Evolutionary conservation across 2,113 vertebrate species (phyloP), one percentile per base, ranked within the genome.

Genomic region (Corythaeola cristata): DNA sequence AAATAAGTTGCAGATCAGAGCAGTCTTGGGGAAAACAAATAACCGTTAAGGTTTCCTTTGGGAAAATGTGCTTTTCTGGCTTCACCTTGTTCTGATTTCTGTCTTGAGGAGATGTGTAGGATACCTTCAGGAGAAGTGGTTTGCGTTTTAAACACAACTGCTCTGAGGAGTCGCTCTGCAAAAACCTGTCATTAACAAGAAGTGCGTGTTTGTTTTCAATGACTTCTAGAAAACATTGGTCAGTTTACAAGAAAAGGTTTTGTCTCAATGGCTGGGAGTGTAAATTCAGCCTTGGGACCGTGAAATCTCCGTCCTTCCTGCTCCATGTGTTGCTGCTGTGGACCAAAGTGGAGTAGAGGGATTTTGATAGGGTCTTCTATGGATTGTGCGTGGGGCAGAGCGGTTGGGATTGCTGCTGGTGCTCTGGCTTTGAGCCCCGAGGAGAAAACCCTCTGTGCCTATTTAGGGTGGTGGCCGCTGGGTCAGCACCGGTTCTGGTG

Each of bases 261-360:
- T 47, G 44, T 71, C 56, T 78, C 60, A 71, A 10, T 35, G 64
- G 28, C 39, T 58, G 53, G 49, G 41, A 56, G 76, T 22, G 32
- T 64, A 17, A 63, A 47, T 85, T 55, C 8, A 14, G 15, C 22
- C 76, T 24, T 24, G 72, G 58, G 49, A 91, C 28, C 18, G 2
- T 10, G 26, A 22, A 53, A 24, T 30, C 77, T 52, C 56, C 3
- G 1, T 35, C 18, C 63, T 39, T 67, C 53, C 49, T 81, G 73
- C 28, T 73, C 26, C 0, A 0, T 2, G 0, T 1, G 2, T 72
- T 17, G 9, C 22, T 0, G 0, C 59, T 20, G 5, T 5, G 32
- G 39, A 3, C 23, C 3, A 8, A n/a, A 58, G 28, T 55, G 44
- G 26, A 12, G 8, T 12, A 18, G 33, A 11, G 37, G 35, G 64